Conservation (phyloP, 2,113 vertebrate genomes). For the Ceyx melanurus region DNA sequence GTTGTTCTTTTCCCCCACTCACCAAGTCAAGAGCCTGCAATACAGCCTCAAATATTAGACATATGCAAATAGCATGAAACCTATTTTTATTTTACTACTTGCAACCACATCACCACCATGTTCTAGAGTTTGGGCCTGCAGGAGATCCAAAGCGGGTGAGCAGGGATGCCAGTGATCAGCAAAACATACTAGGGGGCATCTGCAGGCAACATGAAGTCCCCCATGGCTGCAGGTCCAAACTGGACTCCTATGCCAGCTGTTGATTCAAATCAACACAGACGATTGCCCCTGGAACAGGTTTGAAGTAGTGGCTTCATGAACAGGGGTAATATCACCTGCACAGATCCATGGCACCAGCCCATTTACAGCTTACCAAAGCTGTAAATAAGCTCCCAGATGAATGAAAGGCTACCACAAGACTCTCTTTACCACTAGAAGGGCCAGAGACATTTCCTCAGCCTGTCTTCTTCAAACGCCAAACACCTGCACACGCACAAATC, state of each 20-base stretch:
- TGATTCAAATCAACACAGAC: background rate
- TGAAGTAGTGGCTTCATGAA: background rate
- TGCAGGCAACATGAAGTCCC: background rate
- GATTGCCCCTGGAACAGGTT: background rate
- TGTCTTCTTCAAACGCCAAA: background rate
- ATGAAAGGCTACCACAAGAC: background rate
- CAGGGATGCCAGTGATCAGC: background rate
- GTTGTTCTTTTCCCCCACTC: background rate
- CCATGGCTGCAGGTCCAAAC: background rate
- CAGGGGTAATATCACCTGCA: background rate
- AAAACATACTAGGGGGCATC: background rate
- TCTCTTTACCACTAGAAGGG: background rate
- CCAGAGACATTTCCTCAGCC: background rate
- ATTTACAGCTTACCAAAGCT: background rate
- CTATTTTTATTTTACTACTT: background rate
- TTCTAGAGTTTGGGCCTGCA: background rate
- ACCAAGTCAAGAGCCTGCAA: fast-evolving
- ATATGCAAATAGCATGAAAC: background rate
- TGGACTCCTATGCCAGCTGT: background rate
- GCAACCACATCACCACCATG: background rate
- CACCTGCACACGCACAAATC: background rate
- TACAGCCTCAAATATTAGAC: background rate
- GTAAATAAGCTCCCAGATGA: background rate
- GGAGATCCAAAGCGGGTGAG: background rate
- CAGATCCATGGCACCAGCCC: background rate